These are phyloP conservation scores for Caenorhabditis becei DNA, from an alignment of 2,888 invertebrate genomes.

Conservation along the genomic window DNA sequence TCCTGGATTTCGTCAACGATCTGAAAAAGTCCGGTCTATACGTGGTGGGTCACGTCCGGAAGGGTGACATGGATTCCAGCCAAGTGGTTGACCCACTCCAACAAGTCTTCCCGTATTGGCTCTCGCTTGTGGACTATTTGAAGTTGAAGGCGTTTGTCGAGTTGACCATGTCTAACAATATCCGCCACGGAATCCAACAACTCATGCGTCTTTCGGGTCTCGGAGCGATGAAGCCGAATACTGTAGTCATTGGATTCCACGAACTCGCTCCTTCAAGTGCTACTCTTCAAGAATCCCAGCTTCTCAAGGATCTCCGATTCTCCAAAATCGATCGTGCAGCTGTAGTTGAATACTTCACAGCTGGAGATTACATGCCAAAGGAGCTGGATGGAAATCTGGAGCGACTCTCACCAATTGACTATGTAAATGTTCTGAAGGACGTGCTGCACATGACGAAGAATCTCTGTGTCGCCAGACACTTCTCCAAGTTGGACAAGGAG, in stretches of 20 bases:
- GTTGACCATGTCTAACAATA: conserved; percentile 90
- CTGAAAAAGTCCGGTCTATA: conserved; percentile 93
- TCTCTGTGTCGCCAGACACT: conserved; percentile 93
- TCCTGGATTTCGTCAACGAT: conserved; percentile 97
- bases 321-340: conserved; percentile 81
- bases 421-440: conserved; percentile 91
- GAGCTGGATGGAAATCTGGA: conserved; percentile 73
- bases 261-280: conserved; percentile 88
- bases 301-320: conserved; percentile 79
- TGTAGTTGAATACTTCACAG: conserved; percentile 81
- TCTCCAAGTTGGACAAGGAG: conserved; percentile 89
- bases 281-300: conserved; percentile 85
- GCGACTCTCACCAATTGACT: conserved; percentile 84
- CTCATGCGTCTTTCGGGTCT: conserved; percentile 87
- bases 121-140: conserved; percentile 94
- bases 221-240: conserved; percentile 99
- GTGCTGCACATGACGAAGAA: conserved; percentile 95
- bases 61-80: conserved; percentile 82
- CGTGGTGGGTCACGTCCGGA: conserved; percentile 87
- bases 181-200: conserved; percentile 94
- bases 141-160: conserved; percentile 96
- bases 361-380: conserved; percentile 72
- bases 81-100: conserved; percentile 86
- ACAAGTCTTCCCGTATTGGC: conserved; percentile 90
- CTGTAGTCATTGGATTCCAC: conserved; percentile 94